Percentiles rank a stretch among this genome's conserved stretches.
phyloP scores from a whole-genome alignment of 2,113 vertebrate genomes.

The Macquaria ambigua region DNA sequence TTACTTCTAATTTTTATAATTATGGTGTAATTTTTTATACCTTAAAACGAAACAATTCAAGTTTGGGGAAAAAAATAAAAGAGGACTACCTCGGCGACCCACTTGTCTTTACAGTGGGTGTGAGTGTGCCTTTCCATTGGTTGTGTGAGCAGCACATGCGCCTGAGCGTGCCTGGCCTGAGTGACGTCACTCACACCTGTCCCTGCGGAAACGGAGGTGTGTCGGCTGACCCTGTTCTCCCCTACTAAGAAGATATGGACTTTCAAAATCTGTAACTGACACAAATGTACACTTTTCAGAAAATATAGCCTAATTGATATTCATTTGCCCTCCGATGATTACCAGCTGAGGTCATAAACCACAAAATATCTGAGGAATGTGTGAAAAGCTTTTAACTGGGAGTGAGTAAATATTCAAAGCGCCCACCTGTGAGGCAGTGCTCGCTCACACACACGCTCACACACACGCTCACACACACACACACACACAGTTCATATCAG shows the following conservation, averaged over 20 bases:
- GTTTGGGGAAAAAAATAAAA: no score
- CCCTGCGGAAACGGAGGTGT: background rate
- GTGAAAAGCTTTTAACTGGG: conserved; percentile 29
- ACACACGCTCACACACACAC: background rate
- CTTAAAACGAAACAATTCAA: background rate
- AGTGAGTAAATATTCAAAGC: conserved; percentile 23
- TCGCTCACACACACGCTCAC: conserved; percentile 9
- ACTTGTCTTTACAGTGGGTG: background rate
- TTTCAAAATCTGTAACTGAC: background rate
- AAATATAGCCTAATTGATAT: background rate
- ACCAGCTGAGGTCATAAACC: background rate
- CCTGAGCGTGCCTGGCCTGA: background rate
- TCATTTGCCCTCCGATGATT: background rate
- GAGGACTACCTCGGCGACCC: background rate
- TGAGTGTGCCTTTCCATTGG: background rate
- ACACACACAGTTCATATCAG: background rate
- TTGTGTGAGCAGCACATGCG: background rate
- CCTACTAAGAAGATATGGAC: background rate
- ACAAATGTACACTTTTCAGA: background rate
- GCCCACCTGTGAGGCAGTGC: conserved; percentile 26
- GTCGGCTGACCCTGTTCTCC: background rate
- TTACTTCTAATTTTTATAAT: background rate
- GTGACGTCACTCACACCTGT: conserved; percentile 38
- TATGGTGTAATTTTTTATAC: background rate
- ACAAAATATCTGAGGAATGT: background rate